Conservation (phyloP, 2,888 invertebrate species). For the Coenonympha glycerion region DNA sequence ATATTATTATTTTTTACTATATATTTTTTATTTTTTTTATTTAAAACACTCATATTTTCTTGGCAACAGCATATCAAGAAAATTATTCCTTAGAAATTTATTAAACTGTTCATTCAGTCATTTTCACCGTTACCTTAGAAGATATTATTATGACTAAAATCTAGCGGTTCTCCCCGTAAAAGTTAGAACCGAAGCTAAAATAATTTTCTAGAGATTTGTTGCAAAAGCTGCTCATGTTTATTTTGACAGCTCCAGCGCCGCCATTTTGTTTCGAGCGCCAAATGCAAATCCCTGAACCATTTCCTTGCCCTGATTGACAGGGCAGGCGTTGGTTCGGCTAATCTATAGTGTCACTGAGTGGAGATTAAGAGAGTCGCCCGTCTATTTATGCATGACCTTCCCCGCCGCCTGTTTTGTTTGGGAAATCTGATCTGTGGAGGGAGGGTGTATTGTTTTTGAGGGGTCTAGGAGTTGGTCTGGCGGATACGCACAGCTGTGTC, state of each 20-base stretch:
- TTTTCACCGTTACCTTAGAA: too few relatives aligned
- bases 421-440: conserved; percentile 6
- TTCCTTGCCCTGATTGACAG: conserved; percentile 49
- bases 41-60: neutral
- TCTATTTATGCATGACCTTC: conserved; percentile 35
- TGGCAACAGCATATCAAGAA: neutral
- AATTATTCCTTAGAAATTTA: too few relatives aligned
- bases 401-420: conserved; percentile 12
- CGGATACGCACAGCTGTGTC: conserved; percentile 30
- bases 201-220: conserved; percentile 6
- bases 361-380: conserved; percentile 35
- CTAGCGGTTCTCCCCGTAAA: conserved; percentile 1
- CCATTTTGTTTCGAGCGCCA: conserved; percentile 38
- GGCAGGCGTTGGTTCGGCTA: conserved; percentile 44
- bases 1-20: too few relatives aligned
- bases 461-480: conserved; percentile 20
- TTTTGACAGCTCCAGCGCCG: conserved; percentile 14
- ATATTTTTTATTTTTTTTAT: too few relatives aligned
- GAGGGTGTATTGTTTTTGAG: conserved; percentile 17
- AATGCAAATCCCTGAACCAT: conserved; percentile 33
- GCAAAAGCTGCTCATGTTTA: conserved; percentile 6
- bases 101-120: too few relatives aligned
- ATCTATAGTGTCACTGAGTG: conserved; percentile 51
- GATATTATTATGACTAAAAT: too few relatives aligned
- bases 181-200: conserved; percentile 1